A percentile compares a stretch with the other conserved stretches of the same genome.
Evolutionary conservation across 1,140 invertebrate species (phyloP).

Genomic region (Cotesia glomerata): DNA sequence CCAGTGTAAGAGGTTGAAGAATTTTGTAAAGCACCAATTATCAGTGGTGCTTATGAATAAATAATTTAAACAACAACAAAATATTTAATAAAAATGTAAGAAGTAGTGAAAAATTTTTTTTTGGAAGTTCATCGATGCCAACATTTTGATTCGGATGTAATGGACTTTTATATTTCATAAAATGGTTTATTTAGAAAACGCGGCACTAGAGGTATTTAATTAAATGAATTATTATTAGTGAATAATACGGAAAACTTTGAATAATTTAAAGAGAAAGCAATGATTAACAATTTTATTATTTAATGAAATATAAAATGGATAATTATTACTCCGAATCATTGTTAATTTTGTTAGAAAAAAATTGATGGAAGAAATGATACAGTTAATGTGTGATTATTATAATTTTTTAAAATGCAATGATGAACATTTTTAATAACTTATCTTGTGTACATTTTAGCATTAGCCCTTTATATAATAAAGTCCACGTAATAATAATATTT

Average conservation of each 20-base stretch:
- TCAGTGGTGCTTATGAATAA: constrained; percentile 12
- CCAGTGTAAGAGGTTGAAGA: constrained; percentile 5
- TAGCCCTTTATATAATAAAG: constrained; percentile 62
- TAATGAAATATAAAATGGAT: background rate
- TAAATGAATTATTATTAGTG: background rate
- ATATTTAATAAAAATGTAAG: constrained; percentile 5
- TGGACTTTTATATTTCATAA: background rate
- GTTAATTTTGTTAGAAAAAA: background rate
- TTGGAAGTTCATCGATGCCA: constrained; percentile 10
- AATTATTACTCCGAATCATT: no score
- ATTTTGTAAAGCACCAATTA: constrained; percentile 8
- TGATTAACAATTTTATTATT: background rate
- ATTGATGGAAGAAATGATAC: constrained; percentile 37
- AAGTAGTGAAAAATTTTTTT: background rate
- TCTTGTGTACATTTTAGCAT: constrained; percentile 61
- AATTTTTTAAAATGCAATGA: constrained; percentile 50
- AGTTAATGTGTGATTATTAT: constrained; percentile 59
- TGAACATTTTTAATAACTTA: constrained; percentile 62
- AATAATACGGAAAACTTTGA: constrained; percentile 4
- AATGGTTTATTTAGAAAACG: constrained; percentile 7
- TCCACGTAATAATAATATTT: constrained; percentile 50
- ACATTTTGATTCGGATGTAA: background rate
- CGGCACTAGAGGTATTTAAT: constrained; percentile 29
- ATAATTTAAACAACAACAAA: background rate
- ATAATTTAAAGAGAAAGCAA: background rate